A percentile compares a stretch with the other conserved stretches of the same genome.
These are phyloP conservation scores for Mastomys coucha DNA, from an alignment of 2,113 vertebrate species.

Conservation along the genomic window DNA sequence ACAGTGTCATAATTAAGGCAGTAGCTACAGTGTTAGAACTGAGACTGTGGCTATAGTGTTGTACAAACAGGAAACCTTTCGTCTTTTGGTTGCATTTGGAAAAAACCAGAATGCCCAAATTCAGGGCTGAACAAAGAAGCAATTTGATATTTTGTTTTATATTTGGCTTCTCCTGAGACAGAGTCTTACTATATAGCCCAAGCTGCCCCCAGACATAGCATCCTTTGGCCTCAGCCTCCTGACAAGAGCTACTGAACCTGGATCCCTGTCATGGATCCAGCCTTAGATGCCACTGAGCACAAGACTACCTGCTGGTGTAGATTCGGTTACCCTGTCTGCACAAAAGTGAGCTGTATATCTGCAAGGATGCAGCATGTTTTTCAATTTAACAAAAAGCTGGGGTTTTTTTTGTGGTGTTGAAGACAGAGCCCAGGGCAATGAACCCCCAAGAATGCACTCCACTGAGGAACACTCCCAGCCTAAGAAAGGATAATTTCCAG, in stretches of 20 bases:
- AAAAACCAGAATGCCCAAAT: conserved; percentile 25
- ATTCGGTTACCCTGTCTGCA: not conserved
- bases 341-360: not conserved
- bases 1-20: not conserved
- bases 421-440: not conserved
- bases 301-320: not conserved
- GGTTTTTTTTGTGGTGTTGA: not conserved
- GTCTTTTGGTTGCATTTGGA: not conserved
- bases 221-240: not conserved
- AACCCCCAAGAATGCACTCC: not conserved
- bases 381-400: not conserved
- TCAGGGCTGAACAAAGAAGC: not conserved
- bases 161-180: not conserved
- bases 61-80: not conserved
- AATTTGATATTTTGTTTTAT: not conserved
- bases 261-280: not conserved
- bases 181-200: not conserved
- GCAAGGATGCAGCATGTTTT: not conserved
- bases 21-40: not conserved
- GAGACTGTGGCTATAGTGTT: not conserved
- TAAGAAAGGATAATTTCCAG: conserved; percentile 39
- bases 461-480: not conserved
- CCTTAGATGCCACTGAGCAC: not conserved
- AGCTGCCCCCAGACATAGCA: not conserved
- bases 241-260: not conserved